Percentiles rank a stretch among this genome's conserved stretches.
phyloP scores from a whole-genome alignment of 2,888 invertebrate genomes.

The Teinopalpus imperialis region DNA sequence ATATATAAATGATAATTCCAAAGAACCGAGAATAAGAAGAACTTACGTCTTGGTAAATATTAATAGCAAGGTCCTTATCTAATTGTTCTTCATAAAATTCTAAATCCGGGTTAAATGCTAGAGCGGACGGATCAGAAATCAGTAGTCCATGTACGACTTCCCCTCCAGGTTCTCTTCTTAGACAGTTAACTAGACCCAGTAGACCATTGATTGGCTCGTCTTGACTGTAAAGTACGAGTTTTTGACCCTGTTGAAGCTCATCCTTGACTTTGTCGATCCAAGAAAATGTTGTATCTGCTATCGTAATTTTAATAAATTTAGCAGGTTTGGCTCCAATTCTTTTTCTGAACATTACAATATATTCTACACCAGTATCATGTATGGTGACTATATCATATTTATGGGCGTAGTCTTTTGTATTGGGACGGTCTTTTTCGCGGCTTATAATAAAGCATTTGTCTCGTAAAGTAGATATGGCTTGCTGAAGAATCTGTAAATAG shows the following conservation, averaged over 20 bases:
- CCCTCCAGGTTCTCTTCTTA: constrained; percentile 90
- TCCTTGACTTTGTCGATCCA: constrained; percentile 80
- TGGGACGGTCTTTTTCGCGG: constrained; percentile 78
- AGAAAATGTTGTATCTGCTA: constrained; percentile 58
- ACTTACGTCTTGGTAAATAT: constrained; percentile 85
- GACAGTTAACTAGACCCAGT: constrained; percentile 93
- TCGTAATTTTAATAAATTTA: constrained; percentile 68
- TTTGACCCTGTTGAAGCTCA: constrained; percentile 63
- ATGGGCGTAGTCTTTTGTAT: constrained; percentile 60
- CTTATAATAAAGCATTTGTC: constrained; percentile 84
- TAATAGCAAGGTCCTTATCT: constrained; percentile 88
- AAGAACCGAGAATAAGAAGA: too few relatives aligned
- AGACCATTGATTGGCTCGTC: constrained; percentile 88
- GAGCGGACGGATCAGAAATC: constrained; percentile 84
- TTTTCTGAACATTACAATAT: constrained; percentile 78
- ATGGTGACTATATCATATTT: constrained; percentile 75
- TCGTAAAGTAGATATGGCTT: constrained; percentile 70
- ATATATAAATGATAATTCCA: background rate
- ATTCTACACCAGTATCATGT: constrained; percentile 74
- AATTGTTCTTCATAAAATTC: constrained; percentile 86
- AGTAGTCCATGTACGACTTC: constrained; percentile 83
- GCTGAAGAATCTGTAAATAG: constrained; percentile 65
- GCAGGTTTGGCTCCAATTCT: constrained; percentile 65
- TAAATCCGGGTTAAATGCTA: constrained; percentile 83
- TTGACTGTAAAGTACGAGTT: constrained; percentile 85